A percentile compares a stretch with the other conserved stretches of the same genome.
These are phyloP conservation scores for Myripristis murdjan DNA, from an alignment of 2,797 vertebrate species.

Conservation along the genomic window DNA sequence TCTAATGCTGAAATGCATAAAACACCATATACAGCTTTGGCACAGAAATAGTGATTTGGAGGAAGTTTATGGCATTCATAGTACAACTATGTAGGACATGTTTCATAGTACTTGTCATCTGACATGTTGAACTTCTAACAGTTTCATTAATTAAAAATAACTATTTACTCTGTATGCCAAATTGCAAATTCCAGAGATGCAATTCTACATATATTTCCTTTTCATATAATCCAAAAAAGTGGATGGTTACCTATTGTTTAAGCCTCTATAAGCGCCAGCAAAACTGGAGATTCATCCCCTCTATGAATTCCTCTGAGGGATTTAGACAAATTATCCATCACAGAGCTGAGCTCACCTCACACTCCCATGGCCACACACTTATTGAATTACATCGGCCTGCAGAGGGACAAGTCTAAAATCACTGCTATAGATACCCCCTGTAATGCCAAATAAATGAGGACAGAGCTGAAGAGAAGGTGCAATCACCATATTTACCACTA, in stretches of 20 bases:
- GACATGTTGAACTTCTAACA: background rate
- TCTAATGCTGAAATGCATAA: background rate
- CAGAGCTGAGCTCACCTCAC: background rate
- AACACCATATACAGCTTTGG: background rate
- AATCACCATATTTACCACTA: constrained; percentile 65
- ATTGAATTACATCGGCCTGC: background rate
- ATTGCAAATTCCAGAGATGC: no score
- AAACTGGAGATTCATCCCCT: no score
- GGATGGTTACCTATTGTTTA: no score
- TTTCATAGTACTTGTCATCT: background rate
- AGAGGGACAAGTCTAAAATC: background rate
- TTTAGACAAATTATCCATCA: constrained; percentile 1
- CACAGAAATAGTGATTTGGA: background rate
- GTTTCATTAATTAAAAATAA: background rate
- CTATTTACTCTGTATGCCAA: background rate
- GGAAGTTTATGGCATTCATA: background rate
- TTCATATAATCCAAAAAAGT: no score
- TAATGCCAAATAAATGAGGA: constrained; percentile 37
- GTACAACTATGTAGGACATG: background rate
- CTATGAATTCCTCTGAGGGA: background rate
- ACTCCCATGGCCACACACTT: background rate
- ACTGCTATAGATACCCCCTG: constrained; percentile 30
- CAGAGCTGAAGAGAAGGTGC: background rate
- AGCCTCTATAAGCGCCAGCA: no score
- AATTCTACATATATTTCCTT: no score